phyloP scores from a whole-genome alignment of 2,888 invertebrate species.

The Philonicus albiceps region DNA sequence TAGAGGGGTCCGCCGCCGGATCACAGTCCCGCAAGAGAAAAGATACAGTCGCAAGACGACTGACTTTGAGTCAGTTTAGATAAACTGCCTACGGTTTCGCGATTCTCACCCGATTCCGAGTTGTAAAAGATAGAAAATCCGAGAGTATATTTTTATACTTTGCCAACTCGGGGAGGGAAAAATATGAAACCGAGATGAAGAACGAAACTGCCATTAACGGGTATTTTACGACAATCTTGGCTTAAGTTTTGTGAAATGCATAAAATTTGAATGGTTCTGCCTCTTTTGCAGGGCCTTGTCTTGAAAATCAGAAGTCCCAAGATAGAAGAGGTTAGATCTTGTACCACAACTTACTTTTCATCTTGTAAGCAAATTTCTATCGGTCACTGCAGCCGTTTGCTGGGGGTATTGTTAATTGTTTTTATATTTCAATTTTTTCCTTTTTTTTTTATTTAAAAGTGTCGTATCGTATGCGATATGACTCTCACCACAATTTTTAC shows the following conservation, averaged over 20 bases:
- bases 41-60: not conserved
- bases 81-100: not conserved
- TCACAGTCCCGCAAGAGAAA: not conserved
- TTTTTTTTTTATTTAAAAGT: not conserved
- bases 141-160: not conserved
- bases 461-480: not conserved
- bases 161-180: constrained; percentile 22
- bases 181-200: constrained; percentile 47
- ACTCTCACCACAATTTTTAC: constrained; percentile 1
- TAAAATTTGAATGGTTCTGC: not conserved
- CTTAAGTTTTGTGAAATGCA: not conserved
- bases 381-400: not conserved
- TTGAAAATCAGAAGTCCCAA: not conserved
- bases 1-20: constrained; percentile 4
- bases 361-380: not conserved
- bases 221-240: constrained; percentile 40
- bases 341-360: not conserved
- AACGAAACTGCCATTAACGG: constrained; percentile 40
- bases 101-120: not conserved
- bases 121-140: not conserved
- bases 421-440: not conserved
- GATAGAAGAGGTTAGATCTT: not conserved
- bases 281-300: not conserved
- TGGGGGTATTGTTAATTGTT: not conserved
- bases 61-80: constrained; percentile 22